These are phyloP conservation scores for Pheosia tremula DNA, from an alignment of 2,888 invertebrate genomes.

Conservation along the genomic window DNA sequence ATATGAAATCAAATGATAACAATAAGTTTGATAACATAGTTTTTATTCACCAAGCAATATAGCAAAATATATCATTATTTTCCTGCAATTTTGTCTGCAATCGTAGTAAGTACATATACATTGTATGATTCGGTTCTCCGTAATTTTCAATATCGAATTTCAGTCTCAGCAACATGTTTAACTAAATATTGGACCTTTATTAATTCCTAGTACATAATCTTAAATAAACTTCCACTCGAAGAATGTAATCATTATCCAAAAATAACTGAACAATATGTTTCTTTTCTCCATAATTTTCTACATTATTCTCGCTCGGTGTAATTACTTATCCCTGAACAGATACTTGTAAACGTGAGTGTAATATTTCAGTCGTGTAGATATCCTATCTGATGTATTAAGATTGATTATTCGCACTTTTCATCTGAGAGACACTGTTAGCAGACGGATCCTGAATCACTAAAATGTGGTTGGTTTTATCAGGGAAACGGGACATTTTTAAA, in stretches of 20 bases:
- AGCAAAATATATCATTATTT: no score
- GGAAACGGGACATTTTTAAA: background rate
- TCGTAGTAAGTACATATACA: no score
- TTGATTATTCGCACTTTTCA: conserved; percentile 9
- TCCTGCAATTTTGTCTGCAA: no score
- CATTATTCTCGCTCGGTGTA: conserved; percentile 3
- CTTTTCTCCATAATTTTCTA: background rate
- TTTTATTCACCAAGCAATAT: no score
- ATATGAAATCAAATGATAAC: no score
- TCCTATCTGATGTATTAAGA: conserved; percentile 8
- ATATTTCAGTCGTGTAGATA: conserved; percentile 7
- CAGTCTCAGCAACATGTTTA: background rate
- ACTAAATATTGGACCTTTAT: background rate
- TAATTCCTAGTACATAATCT: background rate
- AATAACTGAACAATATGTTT: background rate
- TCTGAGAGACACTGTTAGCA: background rate
- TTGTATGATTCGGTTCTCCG: no score
- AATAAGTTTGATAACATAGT: no score
- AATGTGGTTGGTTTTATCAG: background rate
- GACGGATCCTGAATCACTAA: background rate
- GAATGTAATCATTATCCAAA: background rate
- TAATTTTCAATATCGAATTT: background rate
- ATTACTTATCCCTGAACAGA: conserved; percentile 5
- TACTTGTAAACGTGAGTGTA: conserved; percentile 6
- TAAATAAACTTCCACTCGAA: background rate